Base-by-base conservation (phyloP, 1,140 invertebrate species). In the Armadillidium nasatum region DNA sequence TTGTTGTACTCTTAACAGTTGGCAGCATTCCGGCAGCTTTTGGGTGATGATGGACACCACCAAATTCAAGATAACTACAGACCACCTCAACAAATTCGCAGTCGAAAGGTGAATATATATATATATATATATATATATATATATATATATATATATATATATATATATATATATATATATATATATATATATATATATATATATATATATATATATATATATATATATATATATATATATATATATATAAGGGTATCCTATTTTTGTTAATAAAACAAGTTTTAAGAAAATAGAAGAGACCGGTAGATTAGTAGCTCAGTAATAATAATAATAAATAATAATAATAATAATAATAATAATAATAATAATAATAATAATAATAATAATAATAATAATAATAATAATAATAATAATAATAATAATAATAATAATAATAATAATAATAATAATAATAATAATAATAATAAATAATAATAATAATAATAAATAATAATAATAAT, bases 1-100 rank as follows among this genome's bases (percentile, higher is more conserved):
- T 15, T 23, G 69, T 11, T 71, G 3, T 71, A 4, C 43, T 71
- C 13, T 7, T 68, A 54, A 15, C 73, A 75, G 73, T 46, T 75
- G 50, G 73, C 66, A 23, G 73, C 69, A 44, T 75, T 75, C 73
- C 66, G 73, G 67, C 66, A 22, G 33, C 13, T 75, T 21, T 10
- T 44, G 1, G 33, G 33, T 6, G 43, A 67, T 45, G 45, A 68
- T 22, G 19, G 33, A 21, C 46, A 67, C 50, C 11, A 75, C 19
- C 54, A 15, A n/a, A 19, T 75, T 9, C 46, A 60, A 7, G 67
- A 75, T 33, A 75, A 75, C 73, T 75, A 60, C 73, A 67, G 73
- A 13, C 73, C 73, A 0, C 73, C 73, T 10, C 73, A 75, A 68
- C 54, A 60, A 15, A 46, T 75, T 4, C 11, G 60, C 60, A 75